Percentiles rank a stretch among this genome's conserved stretches.
These are phyloP conservation scores for Trachymyrmex septentrionalis DNA, from an alignment of 1,140 invertebrate genomes.

Conservation along the genomic window DNA sequence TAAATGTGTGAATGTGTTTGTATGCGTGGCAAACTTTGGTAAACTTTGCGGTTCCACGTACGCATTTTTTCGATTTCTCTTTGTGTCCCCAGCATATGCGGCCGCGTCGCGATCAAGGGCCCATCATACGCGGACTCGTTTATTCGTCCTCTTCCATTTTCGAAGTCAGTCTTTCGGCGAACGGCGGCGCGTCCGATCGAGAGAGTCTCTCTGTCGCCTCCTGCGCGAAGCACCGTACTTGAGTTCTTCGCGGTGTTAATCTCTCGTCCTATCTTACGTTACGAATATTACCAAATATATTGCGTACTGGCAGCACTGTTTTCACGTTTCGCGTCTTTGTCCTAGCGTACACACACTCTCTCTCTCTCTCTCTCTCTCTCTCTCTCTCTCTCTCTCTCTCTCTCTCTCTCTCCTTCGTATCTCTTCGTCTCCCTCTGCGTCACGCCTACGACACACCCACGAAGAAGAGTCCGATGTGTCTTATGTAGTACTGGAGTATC, in stretches of 20 bases:
- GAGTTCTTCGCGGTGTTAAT: constrained; percentile 35
- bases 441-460: constrained; percentile 50
- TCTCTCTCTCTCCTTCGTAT: constrained; percentile 13
- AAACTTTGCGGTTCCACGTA: constrained; percentile 1
- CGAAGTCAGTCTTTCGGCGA: constrained; percentile 55
- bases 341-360: constrained; percentile 63
- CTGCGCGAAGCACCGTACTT: constrained; percentile 37
- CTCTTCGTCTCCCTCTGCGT: constrained; percentile 20
- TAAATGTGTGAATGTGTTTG: constrained; percentile 12
- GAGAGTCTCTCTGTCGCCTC: constrained; percentile 12
- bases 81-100: background rate
- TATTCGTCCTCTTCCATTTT: constrained; percentile 25
- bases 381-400: too few relatives aligned
- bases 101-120: constrained; percentile 43
- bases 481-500: constrained; percentile 1
- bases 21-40: constrained; percentile 8
- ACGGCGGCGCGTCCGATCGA: constrained; percentile 46
- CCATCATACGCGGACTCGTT: constrained; percentile 48
- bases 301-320: constrained; percentile 81
- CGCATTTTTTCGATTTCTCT: background rate
- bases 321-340: constrained; percentile 68
- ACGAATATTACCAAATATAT: constrained; percentile 80
- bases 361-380: too few relatives aligned
- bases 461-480: constrained; percentile 55
- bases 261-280: constrained; percentile 67